Base-by-base conservation (phyloP, 2,888 invertebrate species). In the Nasonovia ribisnigri region DNA sequence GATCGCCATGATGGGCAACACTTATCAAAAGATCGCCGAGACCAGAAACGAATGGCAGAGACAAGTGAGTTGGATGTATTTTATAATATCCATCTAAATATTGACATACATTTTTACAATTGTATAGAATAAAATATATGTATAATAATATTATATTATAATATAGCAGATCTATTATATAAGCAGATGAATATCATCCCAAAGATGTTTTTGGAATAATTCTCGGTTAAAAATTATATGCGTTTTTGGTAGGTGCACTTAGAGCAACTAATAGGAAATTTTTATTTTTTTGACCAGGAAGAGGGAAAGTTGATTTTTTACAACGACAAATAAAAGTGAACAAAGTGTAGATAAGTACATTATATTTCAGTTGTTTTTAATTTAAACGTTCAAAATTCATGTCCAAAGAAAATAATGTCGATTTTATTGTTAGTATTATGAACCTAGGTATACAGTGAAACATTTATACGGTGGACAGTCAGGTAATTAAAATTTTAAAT, bases 1-100 rank as follows among this genome's bases (percentile, higher is more conserved):
- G 96, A 99, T 99, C 95, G 99, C 99, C 95, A 99, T 99, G 99
- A 99, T 99, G 99, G 99, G 99, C 0, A 99, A 99, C 96, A 99
- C 99, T 6, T 99, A 99, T 96, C 99, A 99, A 96, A 98, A 99
- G 96, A 99, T 99, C 95, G 99, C 99, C 0, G 99, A 99, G 96
- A 99, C 99, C 0, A 97, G 98, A 95, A 99, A 99, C 96, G 99
- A 99, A 96, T 99, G 99, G 99, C 99, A 99, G 96, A 96, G 99
- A 95, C 98, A 98, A 96, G 97, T 97, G 96, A 92, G 92, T 88
- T 77, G 20, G 8, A 89, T 77, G 77, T 77, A 57, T 57, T 6
- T 77, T 36, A 67, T 67, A 36, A 36, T 20, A 8, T 20, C 6
- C 24, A 36, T 36, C 36, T 36, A 36, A 77, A 77, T 77, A 77